A percentile compares a stretch with the other conserved stretches of the same genome.
phyloP scores from a whole-genome alignment of 2,113 vertebrate species.

The Nothocercus julius region DNA sequence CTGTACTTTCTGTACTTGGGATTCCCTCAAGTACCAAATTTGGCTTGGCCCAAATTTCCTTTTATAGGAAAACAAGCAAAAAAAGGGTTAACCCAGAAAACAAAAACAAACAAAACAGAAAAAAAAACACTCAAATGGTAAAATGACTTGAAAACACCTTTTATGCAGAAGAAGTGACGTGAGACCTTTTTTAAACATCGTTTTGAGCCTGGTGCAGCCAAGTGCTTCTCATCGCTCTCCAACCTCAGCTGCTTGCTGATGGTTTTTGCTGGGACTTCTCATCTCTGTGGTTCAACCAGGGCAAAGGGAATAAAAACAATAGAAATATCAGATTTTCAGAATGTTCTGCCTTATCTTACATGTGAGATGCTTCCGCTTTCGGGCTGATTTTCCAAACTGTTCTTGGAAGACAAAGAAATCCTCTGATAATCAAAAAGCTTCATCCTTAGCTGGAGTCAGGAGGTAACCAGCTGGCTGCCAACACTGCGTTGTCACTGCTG shows the following conservation, averaged over 20 bases:
- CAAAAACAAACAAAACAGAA: no score
- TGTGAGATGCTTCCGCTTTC: not conserved
- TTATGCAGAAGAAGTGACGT: not conserved
- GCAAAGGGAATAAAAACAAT: not conserved
- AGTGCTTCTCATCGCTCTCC: not conserved
- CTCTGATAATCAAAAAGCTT: not conserved
- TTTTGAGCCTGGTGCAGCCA: not conserved
- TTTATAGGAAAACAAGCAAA: accelerated
- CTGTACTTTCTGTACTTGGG: not conserved
- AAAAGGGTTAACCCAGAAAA: accelerated
- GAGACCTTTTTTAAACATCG: not conserved
- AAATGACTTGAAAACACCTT: not conserved
- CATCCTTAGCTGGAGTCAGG: not conserved
- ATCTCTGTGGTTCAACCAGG: not conserved
- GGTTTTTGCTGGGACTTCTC: not conserved
- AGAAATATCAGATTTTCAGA: not conserved
- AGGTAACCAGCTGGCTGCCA: not conserved
- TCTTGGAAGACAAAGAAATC: not conserved
- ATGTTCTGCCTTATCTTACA: not conserved
- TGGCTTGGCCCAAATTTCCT: not conserved
- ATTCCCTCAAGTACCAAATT: accelerated
- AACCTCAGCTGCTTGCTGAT: accelerated
- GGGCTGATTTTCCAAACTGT: not conserved
- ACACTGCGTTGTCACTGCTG: not conserved
- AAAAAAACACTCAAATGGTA: not conserved